Evolutionary conservation across 2,797 vertebrate genomes (phyloP).

Genomic region (Catamblyrhynchus diadema): DNA sequence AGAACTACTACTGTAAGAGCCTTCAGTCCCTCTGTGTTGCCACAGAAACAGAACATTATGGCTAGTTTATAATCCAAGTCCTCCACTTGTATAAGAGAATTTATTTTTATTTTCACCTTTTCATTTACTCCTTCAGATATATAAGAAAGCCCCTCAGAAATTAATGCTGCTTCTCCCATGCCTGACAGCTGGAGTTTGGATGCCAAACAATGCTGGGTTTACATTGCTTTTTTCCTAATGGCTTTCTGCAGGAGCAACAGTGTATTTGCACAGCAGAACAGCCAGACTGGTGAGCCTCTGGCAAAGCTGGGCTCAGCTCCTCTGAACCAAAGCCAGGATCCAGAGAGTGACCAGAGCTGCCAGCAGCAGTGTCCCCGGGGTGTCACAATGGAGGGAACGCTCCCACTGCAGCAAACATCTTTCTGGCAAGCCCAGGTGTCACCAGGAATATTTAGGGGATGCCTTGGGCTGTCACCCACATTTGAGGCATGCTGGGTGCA

Average conservation of each 20-base stretch:
- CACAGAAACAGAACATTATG: conserved; percentile 55
- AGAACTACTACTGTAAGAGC: conserved; percentile 27
- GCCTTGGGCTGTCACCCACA: neutral
- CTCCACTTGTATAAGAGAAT: conserved; percentile 33
- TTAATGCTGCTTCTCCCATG: conserved; percentile 2
- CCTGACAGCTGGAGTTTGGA: neutral
- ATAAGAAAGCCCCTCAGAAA: conserved; percentile 22
- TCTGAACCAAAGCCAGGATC: neutral
- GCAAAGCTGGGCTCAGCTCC: neutral
- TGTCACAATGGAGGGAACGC: fast-evolving
- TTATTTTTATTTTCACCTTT: conserved; percentile 60
- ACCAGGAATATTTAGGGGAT: neutral
- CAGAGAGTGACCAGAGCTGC: neutral
- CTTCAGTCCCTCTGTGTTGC: conserved; percentile 34
- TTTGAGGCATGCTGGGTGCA: neutral
- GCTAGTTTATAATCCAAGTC: conserved; percentile 57
- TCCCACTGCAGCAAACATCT: neutral
- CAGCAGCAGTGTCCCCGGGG: fast-evolving
- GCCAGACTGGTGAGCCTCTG: neutral
- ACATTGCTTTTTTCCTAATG: neutral
- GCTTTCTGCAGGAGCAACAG: neutral
- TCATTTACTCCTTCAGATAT: conserved; percentile 37
- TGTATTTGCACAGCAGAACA: neutral
- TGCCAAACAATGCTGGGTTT: neutral
- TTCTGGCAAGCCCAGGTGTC: neutral